These are phyloP conservation scores for Drosophila teissieri DNA, from an alignment of 1,140 invertebrate genomes.

Conservation along the genomic window DNA sequence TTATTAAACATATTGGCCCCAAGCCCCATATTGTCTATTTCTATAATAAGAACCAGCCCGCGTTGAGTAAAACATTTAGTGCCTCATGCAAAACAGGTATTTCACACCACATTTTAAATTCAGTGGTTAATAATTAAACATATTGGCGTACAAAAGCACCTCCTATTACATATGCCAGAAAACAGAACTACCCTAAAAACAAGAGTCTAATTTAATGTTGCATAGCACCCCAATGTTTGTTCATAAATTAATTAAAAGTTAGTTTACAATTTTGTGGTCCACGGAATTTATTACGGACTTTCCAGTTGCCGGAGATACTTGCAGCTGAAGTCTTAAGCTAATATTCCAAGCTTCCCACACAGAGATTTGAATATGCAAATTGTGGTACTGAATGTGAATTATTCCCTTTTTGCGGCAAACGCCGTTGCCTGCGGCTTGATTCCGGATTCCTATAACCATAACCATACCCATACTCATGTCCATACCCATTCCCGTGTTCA, in stretches of 20 bases:
- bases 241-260: background rate
- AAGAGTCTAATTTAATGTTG: no score
- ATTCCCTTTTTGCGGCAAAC: conserved; percentile 24
- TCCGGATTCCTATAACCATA: background rate
- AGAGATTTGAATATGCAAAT: conserved; percentile 31
- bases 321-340: conserved; percentile 13
- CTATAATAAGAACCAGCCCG: no score
- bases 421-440: conserved; percentile 19
- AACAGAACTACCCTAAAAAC: no score
- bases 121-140: no score
- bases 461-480: background rate
- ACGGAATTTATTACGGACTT: background rate
- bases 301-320: background rate
- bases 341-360: conserved; percentile 7
- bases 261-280: background rate
- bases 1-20: no score
- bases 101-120: no score
- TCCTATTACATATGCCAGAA: no score
- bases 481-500: background rate
- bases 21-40: no score
- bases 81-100: no score
- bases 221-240: no score
- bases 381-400: conserved; percentile 11
- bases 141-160: no score
- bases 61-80: no score